Evolutionary conservation across 2,113 vertebrate genomes (phyloP), one percentile per base, ranked within the genome.

Genomic region (Antechinus stuartii): DNA sequence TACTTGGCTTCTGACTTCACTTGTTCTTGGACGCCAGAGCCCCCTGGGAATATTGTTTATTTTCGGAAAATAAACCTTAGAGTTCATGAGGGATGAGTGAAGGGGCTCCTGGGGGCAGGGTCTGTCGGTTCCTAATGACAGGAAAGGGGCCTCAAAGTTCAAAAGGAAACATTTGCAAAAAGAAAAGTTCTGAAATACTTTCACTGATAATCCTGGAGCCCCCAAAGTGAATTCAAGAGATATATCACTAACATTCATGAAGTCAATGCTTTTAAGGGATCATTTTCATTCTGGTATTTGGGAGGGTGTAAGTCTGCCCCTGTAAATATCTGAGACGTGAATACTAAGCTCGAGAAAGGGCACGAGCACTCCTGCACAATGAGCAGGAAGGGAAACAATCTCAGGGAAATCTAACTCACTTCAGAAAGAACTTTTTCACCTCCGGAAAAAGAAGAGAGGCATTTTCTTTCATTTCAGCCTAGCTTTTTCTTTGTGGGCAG

Each of bases 1-100:
- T 98, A 98, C 98, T 99, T 98, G 97, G 98, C 97, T 98, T 97
- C 98, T 98, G 98, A 98, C 98, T 97, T 99, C 98, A 98, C 98
- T 99, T 98, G n/a, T 84, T 98, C 97, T 97, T 93, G 68, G 97
- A 98, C 97, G 96, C 97, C 49, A 94, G 96, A 93, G 92, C 95
- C 95, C 61, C n/a, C 84, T 89, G 95, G 98, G 97, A 98, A 97
- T 94, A 97, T 94, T 94, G 96, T 94, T 98, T 98, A 94, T 98
- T 98, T 98, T 98, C 97, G 96, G 97, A 96, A 97, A 98, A 84
- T 96, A 96, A 97, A 97, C 95, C 91, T 93, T 92, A 89, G 95
- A 95, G 94, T 94, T 91, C 97, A 97, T 91, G 91, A 95, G 91
- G 14, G 46, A 54, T 95, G 94, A 96, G 93, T 94, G 47, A 50